A percentile compares a stretch with the other conserved stretches of the same genome.
Conservation (phyloP, 2,797 vertebrate genomes). For the Girardinus metallicus region DNA sequence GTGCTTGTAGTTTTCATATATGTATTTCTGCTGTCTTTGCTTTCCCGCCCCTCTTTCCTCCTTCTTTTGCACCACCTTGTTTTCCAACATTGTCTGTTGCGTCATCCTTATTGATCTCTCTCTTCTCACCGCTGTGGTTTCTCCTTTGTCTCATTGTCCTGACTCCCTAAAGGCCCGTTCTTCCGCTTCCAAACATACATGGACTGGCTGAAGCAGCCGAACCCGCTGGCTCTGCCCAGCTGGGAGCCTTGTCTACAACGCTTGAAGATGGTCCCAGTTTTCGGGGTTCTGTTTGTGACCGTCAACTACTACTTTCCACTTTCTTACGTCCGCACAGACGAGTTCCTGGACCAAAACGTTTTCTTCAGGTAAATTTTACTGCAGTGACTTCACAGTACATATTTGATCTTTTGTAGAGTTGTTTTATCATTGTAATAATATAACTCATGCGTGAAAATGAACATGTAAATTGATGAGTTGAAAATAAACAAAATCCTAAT, state of each 20-base stretch:
- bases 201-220: conserved; percentile 89
- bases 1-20: conserved; percentile 28
- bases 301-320: conserved; percentile 87
- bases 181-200: conserved; percentile 89
- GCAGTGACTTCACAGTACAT: not conserved
- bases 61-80: conserved; percentile 25
- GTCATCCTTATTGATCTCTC: conserved; percentile 25
- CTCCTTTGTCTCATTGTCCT: conserved; percentile 44
- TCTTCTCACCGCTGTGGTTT: conserved; percentile 33
- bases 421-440: not conserved
- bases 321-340: conserved; percentile 83
- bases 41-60: conserved; percentile 19
- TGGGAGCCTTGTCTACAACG: conserved; percentile 84
- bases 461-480: not conserved
- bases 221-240: conserved; percentile 79
- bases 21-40: conserved; percentile 41
- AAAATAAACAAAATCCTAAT: not conserved
- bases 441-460: not conserved
- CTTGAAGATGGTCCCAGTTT: conserved; percentile 84
- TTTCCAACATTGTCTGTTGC: conserved; percentile 30
- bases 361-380: conserved; percentile 78
- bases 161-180: conserved; percentile 84
- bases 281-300: conserved; percentile 83
- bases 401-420: not conserved
- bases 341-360: conserved; percentile 83